Evolutionary conservation across 2,888 invertebrate species (phyloP).

Genomic region (Chesias legatella): DNA sequence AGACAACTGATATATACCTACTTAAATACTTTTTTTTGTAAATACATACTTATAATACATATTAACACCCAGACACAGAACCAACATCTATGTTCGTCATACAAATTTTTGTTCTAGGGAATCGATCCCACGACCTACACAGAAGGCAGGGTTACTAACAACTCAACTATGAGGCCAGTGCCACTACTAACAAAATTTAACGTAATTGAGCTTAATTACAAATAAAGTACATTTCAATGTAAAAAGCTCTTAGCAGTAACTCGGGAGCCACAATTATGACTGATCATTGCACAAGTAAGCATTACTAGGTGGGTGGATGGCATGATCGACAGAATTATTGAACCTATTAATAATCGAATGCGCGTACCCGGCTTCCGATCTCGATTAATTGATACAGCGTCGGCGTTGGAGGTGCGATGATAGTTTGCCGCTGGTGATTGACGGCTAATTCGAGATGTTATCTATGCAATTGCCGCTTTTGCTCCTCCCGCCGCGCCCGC

Average conservation of each 20-base stretch:
- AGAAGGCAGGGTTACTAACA: too few species aligned
- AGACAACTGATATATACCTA: too few species aligned
- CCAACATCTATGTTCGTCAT: too few species aligned
- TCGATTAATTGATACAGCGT: slow-evolving; percentile 72
- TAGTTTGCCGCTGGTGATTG: slow-evolving; percentile 68
- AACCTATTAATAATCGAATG: slow-evolving; percentile 70
- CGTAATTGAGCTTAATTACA: neutral
- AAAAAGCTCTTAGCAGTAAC: slow-evolving; percentile 21
- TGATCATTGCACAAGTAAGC: slow-evolving; percentile 31
- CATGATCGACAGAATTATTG: slow-evolving; percentile 62
- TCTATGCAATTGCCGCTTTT: slow-evolving; percentile 65
- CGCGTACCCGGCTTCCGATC: slow-evolving; percentile 68
- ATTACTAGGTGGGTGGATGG: slow-evolving; percentile 39
- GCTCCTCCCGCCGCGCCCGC: slow-evolving; percentile 13
- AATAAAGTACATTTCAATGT: slow-evolving; percentile 1
- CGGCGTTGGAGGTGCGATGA: slow-evolving; percentile 52
- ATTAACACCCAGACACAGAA: too few species aligned
- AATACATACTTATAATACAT: too few species aligned
- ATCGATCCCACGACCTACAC: too few species aligned
- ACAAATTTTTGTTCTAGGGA: too few species aligned
- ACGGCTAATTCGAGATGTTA: slow-evolving; percentile 75
- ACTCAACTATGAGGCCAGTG: too few species aligned
- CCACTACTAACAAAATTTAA: too few species aligned
- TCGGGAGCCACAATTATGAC: slow-evolving; percentile 27
- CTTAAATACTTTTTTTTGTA: too few species aligned